These are phyloP conservation scores for Centroberyx gerrardi DNA, from an alignment of 2,797 vertebrate genomes.

Conservation along the genomic window DNA sequence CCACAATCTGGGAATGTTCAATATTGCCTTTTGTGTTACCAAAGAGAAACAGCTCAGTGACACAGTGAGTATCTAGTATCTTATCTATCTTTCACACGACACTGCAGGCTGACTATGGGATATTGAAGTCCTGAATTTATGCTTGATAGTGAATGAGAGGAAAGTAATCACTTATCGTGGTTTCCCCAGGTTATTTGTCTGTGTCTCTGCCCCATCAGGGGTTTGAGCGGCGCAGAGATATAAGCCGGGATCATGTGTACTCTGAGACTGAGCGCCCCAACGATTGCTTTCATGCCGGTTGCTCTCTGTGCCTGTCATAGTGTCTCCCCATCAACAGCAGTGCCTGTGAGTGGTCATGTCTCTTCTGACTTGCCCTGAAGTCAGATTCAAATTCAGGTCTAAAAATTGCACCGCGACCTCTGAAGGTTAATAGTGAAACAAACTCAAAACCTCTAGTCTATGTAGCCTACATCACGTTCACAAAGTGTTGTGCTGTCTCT, in stretches of 20 bases:
- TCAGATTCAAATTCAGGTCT: constrained; percentile 27
- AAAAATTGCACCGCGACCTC: constrained; percentile 9
- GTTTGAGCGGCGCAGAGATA: constrained; percentile 34
- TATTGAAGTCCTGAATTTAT: constrained; percentile 31
- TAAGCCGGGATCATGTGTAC: constrained; percentile 49
- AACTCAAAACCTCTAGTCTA: background rate
- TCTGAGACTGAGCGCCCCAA: constrained; percentile 27
- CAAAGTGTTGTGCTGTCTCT: background rate
- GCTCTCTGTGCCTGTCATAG: constrained; percentile 51
- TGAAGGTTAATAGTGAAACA: constrained; percentile 30
- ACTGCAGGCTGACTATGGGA: constrained; percentile 19
- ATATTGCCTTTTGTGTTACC: background rate
- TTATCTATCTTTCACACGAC: constrained; percentile 30
- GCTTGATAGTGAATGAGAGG: constrained; percentile 40
- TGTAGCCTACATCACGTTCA: background rate
- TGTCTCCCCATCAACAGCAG: constrained; percentile 47
- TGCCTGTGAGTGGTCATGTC: constrained; percentile 17
- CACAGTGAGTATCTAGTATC: constrained; percentile 11
- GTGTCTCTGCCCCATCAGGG: constrained; percentile 7
- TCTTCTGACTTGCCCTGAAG: constrained; percentile 34
- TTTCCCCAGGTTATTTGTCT: constrained; percentile 45
- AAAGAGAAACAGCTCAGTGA: background rate
- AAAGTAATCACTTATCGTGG: constrained; percentile 35
- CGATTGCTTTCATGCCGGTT: constrained; percentile 52
- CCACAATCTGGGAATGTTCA: too few species aligned